Evolutionary conservation across 2,888 invertebrate genomes (phyloP), one percentile per base, ranked within the genome.

Genomic region (Desoria tigrina): DNA sequence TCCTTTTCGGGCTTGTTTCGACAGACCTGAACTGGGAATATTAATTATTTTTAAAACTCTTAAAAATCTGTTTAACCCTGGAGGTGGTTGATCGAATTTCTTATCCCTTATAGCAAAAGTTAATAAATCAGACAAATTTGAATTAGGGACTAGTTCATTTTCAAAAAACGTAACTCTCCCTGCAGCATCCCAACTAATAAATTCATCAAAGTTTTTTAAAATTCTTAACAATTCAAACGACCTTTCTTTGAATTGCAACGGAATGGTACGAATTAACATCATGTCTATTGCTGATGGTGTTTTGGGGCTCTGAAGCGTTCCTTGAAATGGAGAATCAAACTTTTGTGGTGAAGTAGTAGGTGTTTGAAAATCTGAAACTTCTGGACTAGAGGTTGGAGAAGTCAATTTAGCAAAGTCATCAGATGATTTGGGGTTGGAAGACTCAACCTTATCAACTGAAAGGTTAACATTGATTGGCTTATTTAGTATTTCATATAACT

Each of bases 1-100:
- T 7, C 21, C 51, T 26, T 51, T 51, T 24, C 21, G 23, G 9
- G 21, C 26, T 7, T 26, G 24, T 24, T 14, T 14, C 7, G 51
- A 21, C 3, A 51, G 26, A 1, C 1, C 16, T 16, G 27, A 21
- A 45, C 50, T 55, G 21, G 68, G 64, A 14, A 68, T 11, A 39
- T 68, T 68, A 6, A 65, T 14, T 16, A 49, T 55, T 21, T 58
- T 68, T n/a, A 57, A 51, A 26, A 64, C 53, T 14, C 42, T 9
- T 1, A 70, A 14, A 32, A 70, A 67, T n/a, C 70, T 6, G 42
- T 66, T 67, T 1, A 51, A 27, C n/a, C 66, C 70, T 21, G 21
- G 26, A 16, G 66, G 70, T 11, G 54, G 62, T 24, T 57, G 59
- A n/a, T 65, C 26, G 11, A 42, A 45, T 45, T 45, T 45, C n/a